phyloP scores from a whole-genome alignment of 2,113 vertebrate genomes.

The Fregata magnificens region DNA sequence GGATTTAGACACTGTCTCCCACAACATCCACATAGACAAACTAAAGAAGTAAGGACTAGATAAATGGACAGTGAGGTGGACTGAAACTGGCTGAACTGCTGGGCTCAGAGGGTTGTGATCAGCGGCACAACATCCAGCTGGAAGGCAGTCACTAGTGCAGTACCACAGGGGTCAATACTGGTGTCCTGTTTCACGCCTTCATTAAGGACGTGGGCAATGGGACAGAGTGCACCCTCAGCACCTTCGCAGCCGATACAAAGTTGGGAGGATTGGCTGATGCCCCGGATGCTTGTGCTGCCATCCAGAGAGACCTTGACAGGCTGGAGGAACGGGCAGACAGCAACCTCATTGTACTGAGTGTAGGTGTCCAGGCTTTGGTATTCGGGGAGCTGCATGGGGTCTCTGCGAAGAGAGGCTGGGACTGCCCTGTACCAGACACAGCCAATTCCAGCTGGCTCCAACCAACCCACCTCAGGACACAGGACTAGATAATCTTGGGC shows the following conservation, averaged over 20 bases:
- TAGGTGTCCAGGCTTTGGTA: background rate
- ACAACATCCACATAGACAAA: background rate
- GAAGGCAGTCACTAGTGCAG: background rate
- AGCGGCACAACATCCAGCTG: background rate
- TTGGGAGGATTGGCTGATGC: background rate
- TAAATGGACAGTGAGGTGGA: background rate
- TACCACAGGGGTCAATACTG: background rate
- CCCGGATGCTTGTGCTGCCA: background rate
- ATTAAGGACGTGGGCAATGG: background rate
- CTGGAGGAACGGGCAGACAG: background rate
- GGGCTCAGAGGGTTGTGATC: background rate
- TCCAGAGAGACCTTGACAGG: background rate
- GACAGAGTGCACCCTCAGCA: background rate
- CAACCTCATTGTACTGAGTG: background rate
- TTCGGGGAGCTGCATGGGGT: rapidly evolving
- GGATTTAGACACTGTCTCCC: background rate
- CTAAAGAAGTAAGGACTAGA: rapidly evolving
- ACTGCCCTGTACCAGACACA: background rate
- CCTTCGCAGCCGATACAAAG: rapidly evolving
- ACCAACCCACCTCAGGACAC: background rate
- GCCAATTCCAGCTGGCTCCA: background rate
- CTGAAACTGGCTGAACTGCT: background rate
- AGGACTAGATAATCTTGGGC: background rate
- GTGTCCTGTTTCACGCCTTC: background rate
- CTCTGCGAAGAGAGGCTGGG: background rate